Evolutionary conservation across 2,113 vertebrate species (phyloP).

Genomic region (Lontra canadensis): DNA sequence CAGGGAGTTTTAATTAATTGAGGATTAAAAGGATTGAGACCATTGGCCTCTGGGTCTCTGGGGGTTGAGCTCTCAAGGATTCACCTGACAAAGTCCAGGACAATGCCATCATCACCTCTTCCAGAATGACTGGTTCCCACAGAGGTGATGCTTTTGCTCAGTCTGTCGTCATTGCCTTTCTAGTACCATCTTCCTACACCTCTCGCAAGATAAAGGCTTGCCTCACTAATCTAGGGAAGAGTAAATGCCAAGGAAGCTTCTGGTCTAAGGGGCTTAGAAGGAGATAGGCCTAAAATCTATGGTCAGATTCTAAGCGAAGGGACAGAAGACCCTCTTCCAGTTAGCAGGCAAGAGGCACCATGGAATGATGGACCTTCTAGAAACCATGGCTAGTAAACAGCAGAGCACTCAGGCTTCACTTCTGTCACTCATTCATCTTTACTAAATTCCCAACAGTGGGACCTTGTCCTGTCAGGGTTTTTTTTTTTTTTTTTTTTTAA

Average conservation of each 20-base stretch:
- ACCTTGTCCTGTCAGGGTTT: neutral
- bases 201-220: neutral
- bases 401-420: neutral
- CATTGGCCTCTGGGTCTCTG: neutral
- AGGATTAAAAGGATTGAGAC: conserved; percentile 53
- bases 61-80: neutral
- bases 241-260: neutral
- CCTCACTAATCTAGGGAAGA: neutral
- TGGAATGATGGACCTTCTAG: neutral
- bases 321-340: neutral
- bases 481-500: neutral
- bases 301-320: neutral
- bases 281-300: neutral
- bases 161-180: neutral
- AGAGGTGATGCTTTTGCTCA: neutral
- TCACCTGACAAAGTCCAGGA: conserved; percentile 33
- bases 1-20: conserved; percentile 70
- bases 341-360: neutral
- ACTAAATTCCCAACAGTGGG: neutral
- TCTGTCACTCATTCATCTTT: neutral
- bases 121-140: neutral
- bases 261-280: neutral
- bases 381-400: neutral
- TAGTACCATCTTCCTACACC: neutral
- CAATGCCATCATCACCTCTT: neutral